Percentiles rank a stretch among this genome's conserved stretches.
These are phyloP conservation scores for Villa cingulata DNA, from an alignment of 2,888 invertebrate genomes.

Conservation along the genomic window DNA sequence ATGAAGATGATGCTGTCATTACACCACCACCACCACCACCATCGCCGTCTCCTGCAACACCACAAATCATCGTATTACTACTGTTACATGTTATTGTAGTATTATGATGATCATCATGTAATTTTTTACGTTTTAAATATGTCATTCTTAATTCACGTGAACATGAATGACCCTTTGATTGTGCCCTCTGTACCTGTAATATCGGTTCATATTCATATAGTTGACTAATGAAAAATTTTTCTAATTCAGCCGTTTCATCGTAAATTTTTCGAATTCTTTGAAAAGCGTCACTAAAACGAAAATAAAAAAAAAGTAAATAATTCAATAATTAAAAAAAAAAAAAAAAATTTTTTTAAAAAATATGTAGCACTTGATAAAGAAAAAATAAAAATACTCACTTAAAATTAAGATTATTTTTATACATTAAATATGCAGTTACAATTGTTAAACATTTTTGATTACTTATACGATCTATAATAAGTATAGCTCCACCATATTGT, in stretches of 20 bases:
- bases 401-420: slow-evolving; percentile 25
- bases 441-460: slow-evolving; percentile 26
- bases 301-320: background rate
- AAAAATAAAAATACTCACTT: slow-evolving; percentile 18
- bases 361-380: no score
- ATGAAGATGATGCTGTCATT: no score
- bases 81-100: background rate
- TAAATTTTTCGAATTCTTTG: slow-evolving; percentile 22
- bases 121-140: slow-evolving; percentile 23
- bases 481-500: slow-evolving; percentile 19
- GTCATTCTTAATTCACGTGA: slow-evolving; percentile 23
- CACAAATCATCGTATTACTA: no score
- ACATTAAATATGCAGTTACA: slow-evolving; percentile 26
- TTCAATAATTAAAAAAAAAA: background rate
- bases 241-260: slow-evolving; percentile 23
- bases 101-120: slow-evolving; percentile 15
- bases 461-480: slow-evolving; percentile 24
- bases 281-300: slow-evolving; percentile 23
- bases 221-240: slow-evolving; percentile 25
- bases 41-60: no score
- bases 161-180: slow-evolving; percentile 25
- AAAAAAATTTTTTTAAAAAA: background rate
- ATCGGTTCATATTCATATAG: slow-evolving; percentile 29
- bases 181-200: slow-evolving; percentile 25
- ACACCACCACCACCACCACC: no score